Base-by-base conservation (phyloP, 1,140 invertebrate genomes). In the Steinernema feltiae region DNA sequence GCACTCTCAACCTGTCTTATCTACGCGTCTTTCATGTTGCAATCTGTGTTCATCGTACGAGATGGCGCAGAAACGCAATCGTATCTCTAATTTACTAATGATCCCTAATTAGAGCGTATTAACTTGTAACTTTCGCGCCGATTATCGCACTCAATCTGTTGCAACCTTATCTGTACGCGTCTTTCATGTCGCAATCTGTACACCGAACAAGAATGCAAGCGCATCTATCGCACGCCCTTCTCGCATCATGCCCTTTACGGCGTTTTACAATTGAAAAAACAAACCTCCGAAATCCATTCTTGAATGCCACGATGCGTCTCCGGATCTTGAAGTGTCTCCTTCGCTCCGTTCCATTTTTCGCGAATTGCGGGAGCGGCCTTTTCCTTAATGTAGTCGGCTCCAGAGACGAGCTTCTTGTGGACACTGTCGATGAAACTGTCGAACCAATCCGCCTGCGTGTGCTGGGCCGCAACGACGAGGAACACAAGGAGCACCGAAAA, bases 271-370 rank as follows among this genome's bases (percentile, higher is more conserved):
- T 46, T 74, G 71, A n/a, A 73, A 73, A 73, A 73, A 63, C 74
- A n/a, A 24, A 77, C 76, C 24, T 77, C 72, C 15, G 35, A 21
- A 7, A 79, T 1, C 78, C 78, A 79, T 48, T 74, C 72, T 18
- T 71, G 31, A 27, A 78, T 71, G 32, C 53, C 69, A 17, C 74
- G 76, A 29, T 79, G 78, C 1, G 78, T 79, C 70, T 79, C 76
- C 0, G 78, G 78, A 27, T 79, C 78, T 35, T 79, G 78, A 35
- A 79, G 75, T 21, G 41, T 74, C 48, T 78, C 78, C 69, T 79
- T 79, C 31, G 72, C 79, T 30, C 41, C 31, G 69, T 79, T 79
- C 72, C 78, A 79, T 32, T 79, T 79, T 24, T 78, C 78, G n/a
- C 78, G 63, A 29, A 76, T 27, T 7, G 24, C 24, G 7, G 53